Base-by-base conservation (phyloP, 2,888 invertebrate genomes). In the Ypsolopha scabrella region DNA sequence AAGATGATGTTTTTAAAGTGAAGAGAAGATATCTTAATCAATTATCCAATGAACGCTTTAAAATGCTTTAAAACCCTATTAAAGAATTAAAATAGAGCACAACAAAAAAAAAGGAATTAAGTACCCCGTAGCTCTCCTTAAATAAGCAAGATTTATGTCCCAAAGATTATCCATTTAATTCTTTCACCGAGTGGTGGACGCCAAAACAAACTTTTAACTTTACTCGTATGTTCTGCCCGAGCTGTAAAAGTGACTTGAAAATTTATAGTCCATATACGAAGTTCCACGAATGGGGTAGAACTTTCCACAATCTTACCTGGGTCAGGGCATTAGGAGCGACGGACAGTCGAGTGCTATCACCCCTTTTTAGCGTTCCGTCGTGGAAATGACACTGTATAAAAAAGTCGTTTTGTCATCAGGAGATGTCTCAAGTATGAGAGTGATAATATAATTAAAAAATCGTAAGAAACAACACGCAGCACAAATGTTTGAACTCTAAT, bases 201-300 rank as follows among this genome's bases (percentile, higher is more conserved):
- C 41, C 41, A 53, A 51, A 53, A 54, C 46, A 43, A 55, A 54
- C 56, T 60, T 63, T 60, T 64, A 81, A 81, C 70, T 80, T 78
- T 67, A 58, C 65, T 67, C 79, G 72, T 81, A 80, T 70, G 80
- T 80, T 79, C 77, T 44, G 50, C 64, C 58, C 70, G 70, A 80
- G 82, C 78, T 82, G 80, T 80, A 80, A 81, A 79, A 79, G 75
- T 75, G 82, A 81, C 80, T 83, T 61, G 60, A 71, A 80, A 82
- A 86, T 87, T 85, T 87, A 86, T 85, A 70, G 80, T 68, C 71
- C 65, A 72, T 70, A 73, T 72, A 70, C 67, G 65, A 80, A 85
- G 66, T 83, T 79, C 66, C 61, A 57, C 70, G 66, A 65, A 65
- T 66, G 68, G 70, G 67, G 68, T 60, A 57, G 58, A 62, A 61